Conservation (phyloP, 2,888 invertebrate species). For the Patella caerulea region DNA sequence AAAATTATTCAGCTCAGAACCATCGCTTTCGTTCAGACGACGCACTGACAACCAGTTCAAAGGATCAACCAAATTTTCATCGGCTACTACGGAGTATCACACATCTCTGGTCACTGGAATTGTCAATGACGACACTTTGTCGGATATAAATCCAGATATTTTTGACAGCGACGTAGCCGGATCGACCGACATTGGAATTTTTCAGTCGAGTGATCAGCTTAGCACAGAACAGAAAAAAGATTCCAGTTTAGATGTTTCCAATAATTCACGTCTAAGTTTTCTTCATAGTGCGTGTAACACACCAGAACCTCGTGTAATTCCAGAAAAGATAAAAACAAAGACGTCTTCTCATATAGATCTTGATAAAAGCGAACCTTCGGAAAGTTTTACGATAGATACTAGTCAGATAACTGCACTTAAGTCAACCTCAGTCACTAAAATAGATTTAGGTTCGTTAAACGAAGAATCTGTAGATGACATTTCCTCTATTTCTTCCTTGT, state of each 20-base stretch:
- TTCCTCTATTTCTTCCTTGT: too few species aligned
- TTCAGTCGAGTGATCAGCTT: neutral
- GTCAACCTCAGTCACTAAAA: too few species aligned
- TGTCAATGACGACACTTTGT: slow-evolving; percentile 1
- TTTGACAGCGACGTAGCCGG: neutral
- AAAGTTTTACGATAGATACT: neutral
- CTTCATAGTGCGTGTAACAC: neutral
- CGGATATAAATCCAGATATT: neutral
- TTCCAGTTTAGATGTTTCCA: neutral
- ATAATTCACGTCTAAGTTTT: neutral
- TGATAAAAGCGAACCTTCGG: neutral
- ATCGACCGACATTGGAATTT: neutral
- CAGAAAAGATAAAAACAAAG: neutral
- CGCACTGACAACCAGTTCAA: neutral
- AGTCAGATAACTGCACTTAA: too few species aligned
- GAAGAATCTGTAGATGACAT: too few species aligned
- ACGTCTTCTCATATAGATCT: neutral
- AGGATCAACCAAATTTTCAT: neutral
- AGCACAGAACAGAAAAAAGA: neutral
- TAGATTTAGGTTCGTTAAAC: too few species aligned
- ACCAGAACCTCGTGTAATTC: neutral
- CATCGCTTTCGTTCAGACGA: neutral
- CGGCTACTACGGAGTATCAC: neutral
- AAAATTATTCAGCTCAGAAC: neutral
- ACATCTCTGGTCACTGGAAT: neutral